These are phyloP conservation scores for Phytoseiulus persimilis DNA, from an alignment of 2,888 invertebrate genomes.

Conservation along the genomic window DNA sequence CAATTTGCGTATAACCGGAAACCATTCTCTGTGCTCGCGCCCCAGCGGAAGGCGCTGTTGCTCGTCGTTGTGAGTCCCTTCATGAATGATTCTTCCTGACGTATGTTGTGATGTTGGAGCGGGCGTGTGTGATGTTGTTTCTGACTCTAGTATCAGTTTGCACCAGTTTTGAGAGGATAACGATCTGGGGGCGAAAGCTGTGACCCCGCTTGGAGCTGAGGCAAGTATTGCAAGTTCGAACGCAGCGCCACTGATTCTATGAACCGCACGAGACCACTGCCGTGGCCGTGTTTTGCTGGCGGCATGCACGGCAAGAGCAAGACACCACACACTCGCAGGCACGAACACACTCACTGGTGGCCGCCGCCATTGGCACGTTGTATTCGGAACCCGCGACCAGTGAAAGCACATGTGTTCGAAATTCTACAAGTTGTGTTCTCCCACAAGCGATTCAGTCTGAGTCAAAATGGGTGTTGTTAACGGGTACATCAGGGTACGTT, in stretches of 20 bases:
- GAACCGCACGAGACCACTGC: neutral
- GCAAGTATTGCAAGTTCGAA: neutral
- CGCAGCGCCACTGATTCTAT: neutral
- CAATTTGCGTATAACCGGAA: neutral
- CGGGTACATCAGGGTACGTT: neutral
- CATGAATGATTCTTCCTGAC: neutral
- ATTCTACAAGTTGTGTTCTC: neutral
- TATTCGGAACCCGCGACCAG: neutral
- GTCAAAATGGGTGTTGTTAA: neutral
- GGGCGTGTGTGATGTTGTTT: neutral
- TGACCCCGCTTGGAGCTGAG: neutral
- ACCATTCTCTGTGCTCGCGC: neutral
- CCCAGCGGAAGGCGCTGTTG: neutral
- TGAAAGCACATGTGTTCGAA: neutral
- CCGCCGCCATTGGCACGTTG: neutral
- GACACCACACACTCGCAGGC: neutral
- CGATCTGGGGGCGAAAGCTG: neutral
- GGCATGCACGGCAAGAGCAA: neutral
- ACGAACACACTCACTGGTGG: neutral
- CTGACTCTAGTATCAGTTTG: neutral
- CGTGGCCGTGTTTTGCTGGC: neutral
- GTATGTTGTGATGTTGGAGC: constrained; percentile 5
- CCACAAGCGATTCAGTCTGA: neutral
- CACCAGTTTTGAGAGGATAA: neutral
- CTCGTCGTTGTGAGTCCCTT: neutral